A percentile compares a stretch with the other conserved stretches of the same genome.
phyloP scores from a whole-genome alignment of 1,140 invertebrate species.

The Pararge aegeria region DNA sequence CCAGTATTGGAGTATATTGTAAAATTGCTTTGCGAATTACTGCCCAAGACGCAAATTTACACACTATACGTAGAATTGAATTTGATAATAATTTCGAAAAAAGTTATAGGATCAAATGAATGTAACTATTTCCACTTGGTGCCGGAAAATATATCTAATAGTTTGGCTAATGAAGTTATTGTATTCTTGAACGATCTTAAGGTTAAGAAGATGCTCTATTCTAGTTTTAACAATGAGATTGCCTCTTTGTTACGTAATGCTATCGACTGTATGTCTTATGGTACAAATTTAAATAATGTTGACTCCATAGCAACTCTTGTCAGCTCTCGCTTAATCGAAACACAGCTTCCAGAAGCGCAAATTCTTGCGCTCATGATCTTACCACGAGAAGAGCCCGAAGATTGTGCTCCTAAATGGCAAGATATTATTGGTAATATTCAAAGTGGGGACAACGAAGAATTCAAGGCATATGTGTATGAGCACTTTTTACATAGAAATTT shows the following conservation, averaged over 20 bases:
- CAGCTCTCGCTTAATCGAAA: background rate
- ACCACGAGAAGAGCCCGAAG: background rate
- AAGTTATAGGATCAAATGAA: background rate
- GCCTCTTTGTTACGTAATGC: background rate
- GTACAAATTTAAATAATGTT: background rate
- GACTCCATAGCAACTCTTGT: background rate
- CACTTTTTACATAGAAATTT: conserved; percentile 2
- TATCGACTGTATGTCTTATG: background rate
- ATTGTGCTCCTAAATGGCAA: background rate
- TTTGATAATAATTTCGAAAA: conserved; percentile 4
- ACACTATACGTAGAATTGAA: conserved; percentile 7
- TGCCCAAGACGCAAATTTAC: conserved; percentile 10
- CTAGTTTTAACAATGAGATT: conserved; percentile 16
- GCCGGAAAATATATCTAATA: conserved; percentile 24
- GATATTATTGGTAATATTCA: background rate
- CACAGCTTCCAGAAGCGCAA: background rate
- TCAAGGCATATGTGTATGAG: background rate
- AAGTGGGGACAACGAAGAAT: background rate
- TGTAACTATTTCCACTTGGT: conserved; percentile 1
- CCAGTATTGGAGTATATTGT: conserved; percentile 11
- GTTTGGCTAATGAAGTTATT: conserved; percentile 27
- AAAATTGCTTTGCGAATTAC: background rate
- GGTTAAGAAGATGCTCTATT: conserved; percentile 17
- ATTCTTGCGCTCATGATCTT: background rate
- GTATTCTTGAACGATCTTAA: conserved; percentile 30